These are phyloP conservation scores for Nomada ferruginata DNA, from an alignment of 2,888 invertebrate species.

Conservation along the genomic window DNA sequence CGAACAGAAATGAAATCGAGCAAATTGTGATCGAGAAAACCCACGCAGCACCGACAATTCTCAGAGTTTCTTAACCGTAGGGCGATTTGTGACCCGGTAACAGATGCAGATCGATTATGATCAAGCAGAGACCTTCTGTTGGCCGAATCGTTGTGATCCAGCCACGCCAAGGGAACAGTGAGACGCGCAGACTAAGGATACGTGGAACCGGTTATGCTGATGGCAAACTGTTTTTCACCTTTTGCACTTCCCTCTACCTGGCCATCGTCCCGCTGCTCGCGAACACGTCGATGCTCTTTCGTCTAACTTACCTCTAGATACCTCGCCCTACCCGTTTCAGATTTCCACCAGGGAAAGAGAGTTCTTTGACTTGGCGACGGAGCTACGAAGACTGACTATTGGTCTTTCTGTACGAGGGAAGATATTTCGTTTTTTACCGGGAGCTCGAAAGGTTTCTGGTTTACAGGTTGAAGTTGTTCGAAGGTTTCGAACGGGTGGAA, in stretches of 20 bases:
- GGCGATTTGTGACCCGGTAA: conserved; percentile 53
- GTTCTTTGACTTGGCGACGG: neutral
- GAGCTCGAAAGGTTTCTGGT: too few relatives aligned
- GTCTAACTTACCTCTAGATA: conserved; percentile 31
- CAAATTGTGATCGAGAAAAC: neutral
- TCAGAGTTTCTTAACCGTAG: conserved; percentile 52
- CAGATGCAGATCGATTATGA: conserved; percentile 57
- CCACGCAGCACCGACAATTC: neutral
- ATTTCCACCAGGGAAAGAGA: neutral
- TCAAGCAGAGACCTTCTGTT: conserved; percentile 66
- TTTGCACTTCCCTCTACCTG: conserved; percentile 73
- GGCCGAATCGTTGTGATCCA: conserved; percentile 61
- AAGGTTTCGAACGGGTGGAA: too few relatives aligned
- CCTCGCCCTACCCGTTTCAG: conserved; percentile 11
- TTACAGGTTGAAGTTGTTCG: too few relatives aligned
- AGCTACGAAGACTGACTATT: neutral
- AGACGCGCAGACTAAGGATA: conserved; percentile 57
- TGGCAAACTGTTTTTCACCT: conserved; percentile 80
- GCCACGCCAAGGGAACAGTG: conserved; percentile 47
- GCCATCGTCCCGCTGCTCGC: conserved; percentile 43
- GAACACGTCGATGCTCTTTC: conserved; percentile 38
- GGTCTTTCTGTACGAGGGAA: neutral
- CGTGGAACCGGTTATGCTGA: conserved; percentile 80
- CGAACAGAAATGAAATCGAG: neutral
- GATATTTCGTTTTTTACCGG: neutral